These are phyloP conservation scores for Neoniphon sammara DNA, from an alignment of 2,797 vertebrate species.

Conservation along the genomic window DNA sequence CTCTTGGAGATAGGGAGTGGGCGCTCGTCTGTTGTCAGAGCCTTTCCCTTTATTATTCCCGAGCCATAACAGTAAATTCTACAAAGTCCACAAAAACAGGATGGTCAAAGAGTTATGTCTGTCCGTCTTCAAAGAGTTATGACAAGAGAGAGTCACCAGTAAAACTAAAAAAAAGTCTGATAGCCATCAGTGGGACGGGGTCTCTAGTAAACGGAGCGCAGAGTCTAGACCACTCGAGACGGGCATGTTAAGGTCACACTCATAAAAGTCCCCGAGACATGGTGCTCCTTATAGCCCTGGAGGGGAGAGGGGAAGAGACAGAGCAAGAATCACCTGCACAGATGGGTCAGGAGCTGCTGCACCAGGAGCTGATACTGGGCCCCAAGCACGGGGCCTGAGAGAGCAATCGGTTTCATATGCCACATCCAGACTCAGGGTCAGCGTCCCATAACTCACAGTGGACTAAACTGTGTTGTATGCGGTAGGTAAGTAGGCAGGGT, in stretches of 20 bases:
- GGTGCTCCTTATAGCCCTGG: slow-evolving; percentile 49
- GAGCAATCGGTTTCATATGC: slow-evolving; percentile 59
- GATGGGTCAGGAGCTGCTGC: slow-evolving; percentile 53
- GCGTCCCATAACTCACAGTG: slow-evolving; percentile 44
- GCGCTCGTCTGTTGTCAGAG: slow-evolving; percentile 12
- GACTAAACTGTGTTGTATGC: slow-evolving; percentile 43
- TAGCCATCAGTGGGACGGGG: slow-evolving; percentile 57
- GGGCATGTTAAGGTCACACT: slow-evolving; percentile 75
- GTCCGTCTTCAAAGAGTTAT: slow-evolving; percentile 62
- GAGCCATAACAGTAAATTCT: slow-evolving; percentile 58
- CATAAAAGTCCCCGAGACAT: slow-evolving; percentile 68
- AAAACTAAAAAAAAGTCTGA: slow-evolving; percentile 57
- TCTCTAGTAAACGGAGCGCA: slow-evolving; percentile 61
- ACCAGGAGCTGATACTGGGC: slow-evolving; percentile 35
- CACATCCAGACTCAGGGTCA: slow-evolving; percentile 45
- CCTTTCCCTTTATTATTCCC: slow-evolving; percentile 41
- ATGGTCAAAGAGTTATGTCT: slow-evolving; percentile 34
- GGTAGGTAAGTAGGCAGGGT: slow-evolving; percentile 23
- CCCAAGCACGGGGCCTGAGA: slow-evolving; percentile 43
- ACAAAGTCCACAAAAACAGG: slow-evolving; percentile 41
- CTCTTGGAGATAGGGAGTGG: slow-evolving; percentile 38
- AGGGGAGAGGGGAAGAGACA: slow-evolving; percentile 39
- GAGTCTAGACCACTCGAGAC: slow-evolving; percentile 74
- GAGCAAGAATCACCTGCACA: slow-evolving; percentile 69
- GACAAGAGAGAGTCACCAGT: slow-evolving; percentile 60